Base-by-base conservation (phyloP, 1,140 invertebrate genomes). In the Steinernema khuongi region DNA sequence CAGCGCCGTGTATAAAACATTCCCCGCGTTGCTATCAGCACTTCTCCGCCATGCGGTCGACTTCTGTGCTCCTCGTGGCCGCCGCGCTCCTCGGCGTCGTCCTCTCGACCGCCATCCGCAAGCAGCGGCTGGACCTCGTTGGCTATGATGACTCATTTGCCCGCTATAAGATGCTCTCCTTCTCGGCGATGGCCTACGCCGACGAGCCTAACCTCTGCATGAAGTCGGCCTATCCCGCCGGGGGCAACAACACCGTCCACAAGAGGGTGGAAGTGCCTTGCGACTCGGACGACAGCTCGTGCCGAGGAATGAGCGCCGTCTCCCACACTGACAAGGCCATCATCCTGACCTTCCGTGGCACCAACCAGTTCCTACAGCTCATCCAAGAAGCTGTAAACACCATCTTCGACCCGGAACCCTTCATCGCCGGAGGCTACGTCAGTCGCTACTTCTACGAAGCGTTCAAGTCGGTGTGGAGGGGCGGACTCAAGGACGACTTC, bases 291-390 rank as follows among this genome's bases (percentile, higher is more conserved):
- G n/a, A n/a, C n/a, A n/a, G n/a, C n/a, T n/a, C n/a, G n/a, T n/a
- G n/a, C n/a, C n/a, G n/a, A 4, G 70, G 43, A 70, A 67, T 31
- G 18, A 67, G 29, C n/a, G 70, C 68, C 28, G 68, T 69, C 4
- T 30, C 31, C 28, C 68, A 69, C 68, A 41, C 28, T 43, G 72
- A 73, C 32, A 68, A 73, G 32, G 72, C 67, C 0, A 73, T 73
- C 70, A 26, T 73, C 7, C 50, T 73, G 1, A 68, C 72, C 11
- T 73, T 73, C 66, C 36, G 71, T n/a, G n/a, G n/a, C n/a, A n/a
- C n/a, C n/a, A n/a, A n/a, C n/a, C n/a, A n/a, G n/a, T n/a, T n/a
- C n/a, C n/a, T n/a, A n/a, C n/a, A n/a, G n/a, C n/a, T n/a, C n/a
- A n/a, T n/a, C n/a, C n/a, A n/a, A n/a, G n/a, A n/a, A n/a, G n/a